A percentile compares a stretch with the other conserved stretches of the same genome.
These are phyloP conservation scores for Drosophila kuntzei DNA, from an alignment of 2,888 invertebrate species.

Conservation along the genomic window DNA sequence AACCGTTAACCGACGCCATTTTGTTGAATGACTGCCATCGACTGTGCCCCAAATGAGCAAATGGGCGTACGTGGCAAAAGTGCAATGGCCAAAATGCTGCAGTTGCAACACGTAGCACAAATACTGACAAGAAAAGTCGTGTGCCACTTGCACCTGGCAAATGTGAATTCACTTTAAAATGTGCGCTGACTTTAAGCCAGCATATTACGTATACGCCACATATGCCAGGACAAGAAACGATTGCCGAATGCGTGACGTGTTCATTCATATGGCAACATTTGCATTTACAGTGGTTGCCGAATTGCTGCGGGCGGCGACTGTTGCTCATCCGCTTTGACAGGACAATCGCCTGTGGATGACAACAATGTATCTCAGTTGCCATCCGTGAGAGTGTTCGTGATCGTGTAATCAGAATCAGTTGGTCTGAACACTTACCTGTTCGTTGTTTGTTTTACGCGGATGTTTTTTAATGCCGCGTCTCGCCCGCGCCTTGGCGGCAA, in stretches of 20 bases:
- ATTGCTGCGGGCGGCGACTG: too few species aligned
- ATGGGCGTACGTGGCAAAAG: constrained; percentile 57
- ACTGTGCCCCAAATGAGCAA: constrained; percentile 39
- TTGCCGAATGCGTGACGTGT: constrained; percentile 28
- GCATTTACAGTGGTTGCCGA: constrained; percentile 44
- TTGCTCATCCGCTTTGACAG: constrained; percentile 20
- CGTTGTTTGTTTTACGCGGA: constrained; percentile 87
- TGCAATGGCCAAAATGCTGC: constrained; percentile 38
- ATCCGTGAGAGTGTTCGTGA: constrained; percentile 2
- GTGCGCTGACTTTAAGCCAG: constrained; percentile 38
- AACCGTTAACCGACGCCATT: constrained; percentile 40
- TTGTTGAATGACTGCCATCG: constrained; percentile 41
- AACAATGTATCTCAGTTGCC: constrained; percentile 46
- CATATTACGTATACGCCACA: constrained; percentile 55
- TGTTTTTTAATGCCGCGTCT: constrained; percentile 94
- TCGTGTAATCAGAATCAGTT: background rate
- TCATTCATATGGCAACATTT: constrained; percentile 62
- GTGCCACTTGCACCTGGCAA: constrained; percentile 25
- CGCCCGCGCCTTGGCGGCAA: constrained; percentile 96
- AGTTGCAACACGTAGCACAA: constrained; percentile 53
- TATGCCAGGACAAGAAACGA: constrained; percentile 18
- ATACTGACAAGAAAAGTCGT: constrained; percentile 31
- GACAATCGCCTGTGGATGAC: constrained; percentile 10
- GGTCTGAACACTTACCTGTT: constrained; percentile 83
- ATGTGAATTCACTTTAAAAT: constrained; percentile 25